Conservation (phyloP, 2,797 vertebrate genomes). For the Cossypha niveicapilla region DNA sequence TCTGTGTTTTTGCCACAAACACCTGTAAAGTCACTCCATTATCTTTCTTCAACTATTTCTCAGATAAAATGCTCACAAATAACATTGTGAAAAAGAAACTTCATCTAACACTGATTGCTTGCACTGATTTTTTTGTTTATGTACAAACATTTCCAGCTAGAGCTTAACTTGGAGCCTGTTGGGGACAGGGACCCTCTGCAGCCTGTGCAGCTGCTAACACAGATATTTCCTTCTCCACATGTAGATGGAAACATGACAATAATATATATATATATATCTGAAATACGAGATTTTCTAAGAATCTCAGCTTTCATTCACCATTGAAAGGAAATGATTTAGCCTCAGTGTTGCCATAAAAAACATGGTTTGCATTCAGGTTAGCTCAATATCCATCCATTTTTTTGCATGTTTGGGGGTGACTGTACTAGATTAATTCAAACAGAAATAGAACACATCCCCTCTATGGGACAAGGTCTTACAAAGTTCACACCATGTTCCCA, state of each 20-base stretch:
- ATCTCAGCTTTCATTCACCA: background rate
- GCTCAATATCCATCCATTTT: background rate
- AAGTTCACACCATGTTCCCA: background rate
- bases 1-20: background rate
- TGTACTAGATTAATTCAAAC: background rate
- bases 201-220: background rate
- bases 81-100: background rate
- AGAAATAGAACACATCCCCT: background rate
- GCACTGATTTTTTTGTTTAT: background rate
- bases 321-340: background rate
- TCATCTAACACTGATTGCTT: background rate
- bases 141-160: background rate
- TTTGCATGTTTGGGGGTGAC: background rate
- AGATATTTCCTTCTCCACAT: background rate
- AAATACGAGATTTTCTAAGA: background rate
- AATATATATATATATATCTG: background rate
- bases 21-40: background rate
- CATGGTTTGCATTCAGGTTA: background rate
- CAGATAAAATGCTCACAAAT: background rate
- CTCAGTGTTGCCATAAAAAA: background rate
- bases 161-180: background rate
- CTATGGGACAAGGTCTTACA: background rate
- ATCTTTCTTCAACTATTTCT: background rate
- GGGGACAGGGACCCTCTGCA: background rate
- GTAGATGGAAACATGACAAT: background rate